Base-by-base conservation (phyloP, 2,113 vertebrate species). In the Turnix velox region DNA sequence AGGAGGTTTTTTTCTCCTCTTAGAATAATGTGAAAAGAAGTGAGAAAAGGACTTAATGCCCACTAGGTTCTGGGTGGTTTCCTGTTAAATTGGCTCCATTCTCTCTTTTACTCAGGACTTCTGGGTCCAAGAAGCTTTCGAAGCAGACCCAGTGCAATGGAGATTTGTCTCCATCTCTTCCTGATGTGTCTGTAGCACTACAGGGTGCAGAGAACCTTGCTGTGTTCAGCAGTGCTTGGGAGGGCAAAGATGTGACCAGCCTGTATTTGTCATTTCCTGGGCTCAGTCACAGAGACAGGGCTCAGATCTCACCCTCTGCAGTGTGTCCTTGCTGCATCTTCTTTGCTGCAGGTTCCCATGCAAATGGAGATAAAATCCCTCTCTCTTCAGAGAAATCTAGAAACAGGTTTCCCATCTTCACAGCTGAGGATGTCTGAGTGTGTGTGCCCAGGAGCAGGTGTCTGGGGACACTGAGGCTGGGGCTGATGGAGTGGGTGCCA, bases 71-170 rank as follows among this genome's bases (percentile, higher is more conserved):
- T 83, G 90, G 54, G 62, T 87, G 84, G 19, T 57, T 55, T 92
- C 84, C 77, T 54, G 0, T 58, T 19, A 62, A 57, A 42, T 18
- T 93, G 92, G 88, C 92, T 62, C 54, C 0, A 2, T 14, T 37
- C 69, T 86, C 3, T 92, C 90, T 96, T 96, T 94, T 93, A 52
- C 49, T 90, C 59, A 58, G 72, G 79, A 2, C 19, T 82, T 61
- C 2, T 27, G 79, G 84, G 61, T 92, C 91, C 93, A 84, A 72
- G 57, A 43, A 78, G 66, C 45, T 93, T 83, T 61, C 74, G 59
- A 49, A 79, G 71, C 78, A 92, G 76, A 45, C 10, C 87, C 74
- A 22, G 6, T 1, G 84, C n/a, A 75, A 30, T 0, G 37, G 48
- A 46, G 96, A 94, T 18, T 35, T 75, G 71, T 49, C 88, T 63